Evolutionary conservation across 2,888 invertebrate species (phyloP).

Genomic region (Lochmaea capreae): DNA sequence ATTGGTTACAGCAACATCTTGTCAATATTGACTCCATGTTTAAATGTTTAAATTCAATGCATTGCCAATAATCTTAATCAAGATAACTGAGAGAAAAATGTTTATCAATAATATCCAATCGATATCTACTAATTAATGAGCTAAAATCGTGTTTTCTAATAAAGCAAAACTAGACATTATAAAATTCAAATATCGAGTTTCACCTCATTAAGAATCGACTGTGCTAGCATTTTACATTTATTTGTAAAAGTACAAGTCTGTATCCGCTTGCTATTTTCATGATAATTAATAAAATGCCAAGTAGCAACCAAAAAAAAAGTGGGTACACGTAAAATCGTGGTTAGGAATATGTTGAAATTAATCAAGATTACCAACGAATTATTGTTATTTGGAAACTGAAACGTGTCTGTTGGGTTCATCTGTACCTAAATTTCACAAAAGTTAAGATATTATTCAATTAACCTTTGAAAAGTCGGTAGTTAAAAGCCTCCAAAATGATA

Average conservation of each 20-base stretch:
- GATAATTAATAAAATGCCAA: constrained; percentile 5
- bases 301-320: not conserved
- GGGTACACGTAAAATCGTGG: not conserved
- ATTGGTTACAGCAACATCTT: too few species aligned
- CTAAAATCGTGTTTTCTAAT: not conserved
- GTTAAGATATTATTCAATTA: too few species aligned
- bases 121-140: not conserved
- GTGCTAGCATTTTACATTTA: not conserved
- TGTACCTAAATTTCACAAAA: too few species aligned
- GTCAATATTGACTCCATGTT: too few species aligned
- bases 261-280: not conserved
- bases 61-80: not conserved
- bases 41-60: not conserved
- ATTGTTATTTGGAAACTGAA: not conserved
- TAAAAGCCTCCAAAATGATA: too few species aligned
- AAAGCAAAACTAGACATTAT: not conserved
- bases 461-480: too few species aligned
- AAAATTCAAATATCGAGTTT: not conserved
- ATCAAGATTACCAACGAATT: not conserved
- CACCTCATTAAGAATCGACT: not conserved
- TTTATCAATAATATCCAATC: not conserved
- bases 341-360: not conserved
- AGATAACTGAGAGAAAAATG: not conserved
- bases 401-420: not conserved
- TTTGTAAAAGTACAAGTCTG: not conserved